Conservation (phyloP, 2,797 vertebrate species). For the Notolepis coatsorum region DNA sequence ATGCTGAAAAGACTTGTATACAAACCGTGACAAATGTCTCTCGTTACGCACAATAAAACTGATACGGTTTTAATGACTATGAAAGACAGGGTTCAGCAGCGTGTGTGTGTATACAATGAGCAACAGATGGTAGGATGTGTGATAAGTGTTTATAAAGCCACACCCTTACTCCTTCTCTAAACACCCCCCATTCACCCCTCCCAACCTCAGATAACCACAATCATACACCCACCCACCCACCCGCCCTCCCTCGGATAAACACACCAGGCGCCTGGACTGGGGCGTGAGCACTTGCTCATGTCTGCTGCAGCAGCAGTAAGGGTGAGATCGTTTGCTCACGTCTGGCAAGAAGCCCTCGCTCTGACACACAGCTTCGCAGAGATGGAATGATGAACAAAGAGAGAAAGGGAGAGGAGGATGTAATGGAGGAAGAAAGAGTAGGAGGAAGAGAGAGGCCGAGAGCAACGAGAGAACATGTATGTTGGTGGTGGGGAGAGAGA, state of each 20-base stretch:
- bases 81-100: not conserved
- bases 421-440: slow-evolving; percentile 42
- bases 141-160: slow-evolving; percentile 21
- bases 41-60: slow-evolving; percentile 32
- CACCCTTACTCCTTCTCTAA: slow-evolving; percentile 23
- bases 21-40: slow-evolving; percentile 42
- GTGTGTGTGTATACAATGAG: slow-evolving; percentile 15
- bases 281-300: slow-evolving; percentile 53
- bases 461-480: slow-evolving; percentile 55
- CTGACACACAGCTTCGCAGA: slow-evolving; percentile 41
- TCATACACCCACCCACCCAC: slow-evolving; percentile 4
- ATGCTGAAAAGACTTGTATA: not conserved
- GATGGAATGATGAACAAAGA: slow-evolving; percentile 56
- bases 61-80: not conserved
- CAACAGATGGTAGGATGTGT: slow-evolving; percentile 37
- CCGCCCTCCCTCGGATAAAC: slow-evolving; percentile 54
- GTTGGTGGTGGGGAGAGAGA: slow-evolving; percentile 58
- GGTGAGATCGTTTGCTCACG: slow-evolving; percentile 48
- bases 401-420: slow-evolving; percentile 17
- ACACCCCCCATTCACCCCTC: not conserved
- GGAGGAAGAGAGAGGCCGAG: slow-evolving; percentile 39
- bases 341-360: slow-evolving; percentile 48
- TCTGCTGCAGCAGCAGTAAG: slow-evolving; percentile 31
- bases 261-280: slow-evolving; percentile 54
- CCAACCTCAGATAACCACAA: not conserved